Percentiles rank a stretch among this genome's conserved stretches.
Evolutionary conservation across 2,113 vertebrate genomes (phyloP).

Genomic region (Nannospalax galili): DNA sequence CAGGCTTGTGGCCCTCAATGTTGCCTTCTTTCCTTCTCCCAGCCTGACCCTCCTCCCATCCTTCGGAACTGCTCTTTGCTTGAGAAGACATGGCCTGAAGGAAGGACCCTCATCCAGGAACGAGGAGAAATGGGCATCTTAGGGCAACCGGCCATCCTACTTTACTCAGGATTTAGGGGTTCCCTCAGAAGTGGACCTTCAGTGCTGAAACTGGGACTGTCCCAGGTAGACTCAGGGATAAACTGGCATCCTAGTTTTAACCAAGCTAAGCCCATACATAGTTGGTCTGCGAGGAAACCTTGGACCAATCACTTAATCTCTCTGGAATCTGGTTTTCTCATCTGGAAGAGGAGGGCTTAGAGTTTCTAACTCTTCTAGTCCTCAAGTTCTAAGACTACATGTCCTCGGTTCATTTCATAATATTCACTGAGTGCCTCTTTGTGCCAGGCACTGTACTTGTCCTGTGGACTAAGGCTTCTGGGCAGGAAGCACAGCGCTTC

Average conservation of each 20-base stretch:
- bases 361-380: not conserved
- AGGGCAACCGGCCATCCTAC: too few relatives aligned
- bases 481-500: not conserved
- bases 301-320: not conserved
- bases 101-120: not conserved
- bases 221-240: not conserved
- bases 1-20: not conserved
- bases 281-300: not conserved
- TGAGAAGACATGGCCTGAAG: not conserved
- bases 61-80: not conserved
- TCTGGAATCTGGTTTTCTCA: not conserved
- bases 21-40: not conserved
- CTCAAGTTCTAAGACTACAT: not conserved
- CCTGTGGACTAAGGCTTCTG: not conserved
- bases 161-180: not conserved
- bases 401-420: not conserved
- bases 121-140: not conserved
- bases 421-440: not conserved
- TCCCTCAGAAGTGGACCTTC: not conserved
- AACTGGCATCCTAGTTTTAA: not conserved
- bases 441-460: not conserved
- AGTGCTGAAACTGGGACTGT: not conserved
- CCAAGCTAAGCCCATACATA: not conserved
- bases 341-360: not conserved
- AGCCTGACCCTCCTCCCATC: too few relatives aligned